Percentiles rank a stretch among this genome's conserved stretches.
These are phyloP conservation scores for Pao palembangensis DNA, from an alignment of 2,113 vertebrate species.

Conservation along the genomic window DNA sequence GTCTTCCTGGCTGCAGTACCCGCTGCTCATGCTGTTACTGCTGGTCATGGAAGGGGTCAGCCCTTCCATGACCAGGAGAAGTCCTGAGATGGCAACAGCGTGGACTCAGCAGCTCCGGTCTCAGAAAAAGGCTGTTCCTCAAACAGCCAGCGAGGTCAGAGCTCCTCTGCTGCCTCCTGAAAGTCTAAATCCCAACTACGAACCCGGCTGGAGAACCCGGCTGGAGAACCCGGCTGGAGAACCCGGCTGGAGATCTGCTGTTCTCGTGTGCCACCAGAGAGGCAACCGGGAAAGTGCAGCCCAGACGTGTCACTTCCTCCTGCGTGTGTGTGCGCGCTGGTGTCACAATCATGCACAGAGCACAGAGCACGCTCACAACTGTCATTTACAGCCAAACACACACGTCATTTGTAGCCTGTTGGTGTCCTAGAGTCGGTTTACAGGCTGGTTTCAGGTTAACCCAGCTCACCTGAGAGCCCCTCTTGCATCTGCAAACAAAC, in stretches of 20 bases:
- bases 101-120: conserved; percentile 18
- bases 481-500: conserved; percentile 26
- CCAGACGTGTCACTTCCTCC: conserved; percentile 65
- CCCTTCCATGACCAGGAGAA: conserved; percentile 54
- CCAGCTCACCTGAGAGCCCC: conserved; percentile 55
- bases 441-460: conserved; percentile 59
- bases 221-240: conserved; percentile 43
- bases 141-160: neutral
- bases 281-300: conserved; percentile 57
- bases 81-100: conserved; percentile 1
- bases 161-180: conserved; percentile 43
- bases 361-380: conserved; percentile 11
- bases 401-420: neutral
- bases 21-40: conserved; percentile 95
- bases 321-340: conserved; percentile 16
- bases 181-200: conserved; percentile 40
- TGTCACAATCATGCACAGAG: conserved; percentile 25
- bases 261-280: conserved; percentile 43
- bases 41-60: conserved; percentile 72
- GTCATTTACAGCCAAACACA: conserved; percentile 2
- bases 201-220: neutral
- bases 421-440: conserved; percentile 57
- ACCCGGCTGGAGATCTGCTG: conserved; percentile 39
- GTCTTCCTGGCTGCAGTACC: conserved; percentile 95
- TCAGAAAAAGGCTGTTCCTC: neutral